Conservation (phyloP, 2,797 vertebrate genomes). For the Geotrypetes seraphini region DNA sequence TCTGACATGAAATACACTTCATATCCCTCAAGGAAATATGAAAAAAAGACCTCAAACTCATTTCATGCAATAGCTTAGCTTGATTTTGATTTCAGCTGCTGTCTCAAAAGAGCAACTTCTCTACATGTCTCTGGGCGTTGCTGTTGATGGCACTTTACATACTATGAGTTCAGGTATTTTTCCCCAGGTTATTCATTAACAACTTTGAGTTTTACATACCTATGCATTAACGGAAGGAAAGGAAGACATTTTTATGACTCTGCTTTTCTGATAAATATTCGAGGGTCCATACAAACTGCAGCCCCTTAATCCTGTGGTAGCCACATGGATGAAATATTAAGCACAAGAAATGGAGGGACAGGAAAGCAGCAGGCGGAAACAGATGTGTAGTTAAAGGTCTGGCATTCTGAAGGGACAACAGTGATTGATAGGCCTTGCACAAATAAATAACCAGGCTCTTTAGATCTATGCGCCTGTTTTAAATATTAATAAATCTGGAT, state of each 20-base stretch:
- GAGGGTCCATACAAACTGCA: too few species aligned
- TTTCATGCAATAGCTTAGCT: too few species aligned
- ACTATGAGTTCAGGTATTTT: too few species aligned
- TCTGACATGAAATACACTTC: too few species aligned
- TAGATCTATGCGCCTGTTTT: conserved; percentile 41
- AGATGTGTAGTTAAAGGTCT: conserved; percentile 49
- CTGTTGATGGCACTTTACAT: too few species aligned
- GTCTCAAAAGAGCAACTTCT: too few species aligned
- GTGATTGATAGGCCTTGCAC: conserved; percentile 46
- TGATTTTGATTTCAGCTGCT: too few species aligned
- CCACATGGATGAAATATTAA: conserved; percentile 34
- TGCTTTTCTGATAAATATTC: conserved; percentile 19
- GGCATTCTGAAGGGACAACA: conserved; percentile 39
- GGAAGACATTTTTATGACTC: conserved; percentile 17
- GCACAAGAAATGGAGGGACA: neutral
- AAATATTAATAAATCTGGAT: conserved; percentile 42
- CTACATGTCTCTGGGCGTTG: too few species aligned
- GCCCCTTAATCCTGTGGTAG: conserved; percentile 16
- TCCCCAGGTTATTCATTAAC: too few species aligned
- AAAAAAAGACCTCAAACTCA: too few species aligned
- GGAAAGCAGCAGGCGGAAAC: conserved; percentile 25
- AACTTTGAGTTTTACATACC: too few species aligned
- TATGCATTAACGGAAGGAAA: conserved; percentile 7
- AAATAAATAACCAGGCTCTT: conserved; percentile 44
- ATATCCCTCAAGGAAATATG: too few species aligned